Evolutionary conservation across 1,140 invertebrate genomes (phyloP).

Genomic region (Heliconius eleuchia): DNA sequence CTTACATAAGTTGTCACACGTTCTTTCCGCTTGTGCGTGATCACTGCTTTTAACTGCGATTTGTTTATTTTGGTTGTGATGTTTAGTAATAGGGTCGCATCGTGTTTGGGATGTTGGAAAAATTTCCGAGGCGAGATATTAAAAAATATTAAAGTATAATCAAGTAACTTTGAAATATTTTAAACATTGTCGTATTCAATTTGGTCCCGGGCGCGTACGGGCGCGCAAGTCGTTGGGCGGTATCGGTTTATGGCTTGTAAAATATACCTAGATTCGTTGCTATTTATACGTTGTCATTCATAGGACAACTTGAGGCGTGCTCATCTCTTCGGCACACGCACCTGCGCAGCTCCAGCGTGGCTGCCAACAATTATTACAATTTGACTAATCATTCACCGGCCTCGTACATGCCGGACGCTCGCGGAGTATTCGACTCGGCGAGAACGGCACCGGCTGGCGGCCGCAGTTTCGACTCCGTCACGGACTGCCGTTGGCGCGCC

Average conservation of each 20-base stretch:
- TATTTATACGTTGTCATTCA: constrained; percentile 72
- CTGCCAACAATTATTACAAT: constrained; percentile 84
- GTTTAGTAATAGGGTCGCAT: constrained; percentile 1
- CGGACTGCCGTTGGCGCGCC: constrained; percentile 73
- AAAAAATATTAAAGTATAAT: too few relatives aligned
- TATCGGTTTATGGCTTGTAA: constrained; percentile 38
- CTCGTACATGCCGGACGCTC: constrained; percentile 81
- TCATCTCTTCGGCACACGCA: constrained; percentile 74
- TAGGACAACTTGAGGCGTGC: constrained; percentile 82
- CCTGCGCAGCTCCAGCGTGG: constrained; percentile 77
- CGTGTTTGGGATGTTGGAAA: constrained; percentile 2
- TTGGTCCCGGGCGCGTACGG: constrained; percentile 71
- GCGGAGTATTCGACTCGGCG: constrained; percentile 74
- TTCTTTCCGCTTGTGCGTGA: constrained; percentile 79
- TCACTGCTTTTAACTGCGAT: constrained; percentile 73
- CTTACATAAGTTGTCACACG: constrained; percentile 69
- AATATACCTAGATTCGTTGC: constrained; percentile 43
- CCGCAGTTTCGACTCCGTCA: constrained; percentile 77
- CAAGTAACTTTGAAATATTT: too few relatives aligned
- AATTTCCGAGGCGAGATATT: background rate
- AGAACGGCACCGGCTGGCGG: constrained; percentile 61
- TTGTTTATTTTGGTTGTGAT: constrained; percentile 46
- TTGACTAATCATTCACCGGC: constrained; percentile 82
- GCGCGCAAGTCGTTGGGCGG: constrained; percentile 57
- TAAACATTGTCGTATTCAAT: background rate